These are phyloP conservation scores for Tyrannus savana DNA, from an alignment of 2,113 vertebrate species.

Conservation along the genomic window DNA sequence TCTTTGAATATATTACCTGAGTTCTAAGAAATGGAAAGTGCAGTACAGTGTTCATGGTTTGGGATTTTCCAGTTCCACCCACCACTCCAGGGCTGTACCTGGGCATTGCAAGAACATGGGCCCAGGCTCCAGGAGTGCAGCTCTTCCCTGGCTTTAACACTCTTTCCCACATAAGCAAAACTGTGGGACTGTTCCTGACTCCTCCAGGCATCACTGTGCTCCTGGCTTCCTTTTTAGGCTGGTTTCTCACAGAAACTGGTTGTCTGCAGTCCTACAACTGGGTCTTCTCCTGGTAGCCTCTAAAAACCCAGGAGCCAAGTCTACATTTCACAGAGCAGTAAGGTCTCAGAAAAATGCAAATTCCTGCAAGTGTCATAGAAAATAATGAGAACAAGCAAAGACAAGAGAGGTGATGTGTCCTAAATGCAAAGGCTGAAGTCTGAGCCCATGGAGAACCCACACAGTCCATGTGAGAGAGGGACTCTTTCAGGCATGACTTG, in stretches of 20 bases:
- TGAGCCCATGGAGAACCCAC: not conserved
- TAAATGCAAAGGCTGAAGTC: not conserved
- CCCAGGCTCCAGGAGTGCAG: accelerated
- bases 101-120: not conserved
- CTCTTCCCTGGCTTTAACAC: not conserved
- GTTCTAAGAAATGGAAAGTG: not conserved
- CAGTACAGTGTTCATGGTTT: not conserved
- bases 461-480: not conserved
- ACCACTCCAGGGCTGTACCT: not conserved
- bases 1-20: not conserved
- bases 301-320: not conserved
- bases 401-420: not conserved
- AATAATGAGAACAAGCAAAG: not conserved
- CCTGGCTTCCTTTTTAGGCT: not conserved
- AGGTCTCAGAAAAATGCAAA: not conserved
- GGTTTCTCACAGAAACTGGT: not conserved
- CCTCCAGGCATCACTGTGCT: not conserved
- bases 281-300: not conserved
- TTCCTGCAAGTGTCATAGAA: not conserved
- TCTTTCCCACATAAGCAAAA: not conserved
- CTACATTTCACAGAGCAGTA: not conserved
- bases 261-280: not conserved
- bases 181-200: not conserved
- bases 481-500: not conserved
- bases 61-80: not conserved